Evolutionary conservation across 2,888 invertebrate genomes (phyloP).

Genomic region (Oscheius myriophilus): DNA sequence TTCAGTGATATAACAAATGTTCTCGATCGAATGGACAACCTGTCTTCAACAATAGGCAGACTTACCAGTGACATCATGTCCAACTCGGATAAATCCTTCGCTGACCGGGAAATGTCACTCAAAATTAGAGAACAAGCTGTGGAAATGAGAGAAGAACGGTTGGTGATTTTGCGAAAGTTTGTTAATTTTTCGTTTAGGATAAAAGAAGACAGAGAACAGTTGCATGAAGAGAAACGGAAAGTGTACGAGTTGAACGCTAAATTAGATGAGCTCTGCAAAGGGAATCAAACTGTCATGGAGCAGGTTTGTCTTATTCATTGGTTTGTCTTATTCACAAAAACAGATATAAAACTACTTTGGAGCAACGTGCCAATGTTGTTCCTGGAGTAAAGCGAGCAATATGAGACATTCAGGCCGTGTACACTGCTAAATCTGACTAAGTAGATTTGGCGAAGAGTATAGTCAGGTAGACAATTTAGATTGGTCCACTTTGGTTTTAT

Average conservation of each 20-base stretch:
- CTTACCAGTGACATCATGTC: conserved; percentile 41
- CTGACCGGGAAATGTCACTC: conserved; percentile 35
- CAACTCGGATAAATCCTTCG: conserved; percentile 18
- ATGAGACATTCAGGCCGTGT: no score
- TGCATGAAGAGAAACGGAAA: conserved; percentile 53
- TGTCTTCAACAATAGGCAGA: conserved; percentile 38
- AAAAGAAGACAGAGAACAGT: conserved; percentile 31
- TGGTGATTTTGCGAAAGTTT: background rate
- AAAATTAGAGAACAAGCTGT: conserved; percentile 42
- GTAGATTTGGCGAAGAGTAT: no score
- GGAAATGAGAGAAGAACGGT: conserved; percentile 43
- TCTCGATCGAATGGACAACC: conserved; percentile 46
- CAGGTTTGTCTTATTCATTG: conserved; percentile 22
- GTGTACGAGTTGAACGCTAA: conserved; percentile 55
- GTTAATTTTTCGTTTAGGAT: conserved; percentile 32
- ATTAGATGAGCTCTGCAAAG: conserved; percentile 47
- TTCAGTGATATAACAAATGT: conserved; percentile 40
- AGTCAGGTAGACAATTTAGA: no score
- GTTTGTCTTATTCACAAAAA: background rate
- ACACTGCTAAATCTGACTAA: no score
- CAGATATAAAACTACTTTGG: no score
- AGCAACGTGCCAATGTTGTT: no score
- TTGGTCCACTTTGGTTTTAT: no score
- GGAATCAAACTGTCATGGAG: conserved; percentile 48
- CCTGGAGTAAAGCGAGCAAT: no score